Evolutionary conservation across 2,888 invertebrate species (phyloP).

Genomic region (Phorcus lineatus): DNA sequence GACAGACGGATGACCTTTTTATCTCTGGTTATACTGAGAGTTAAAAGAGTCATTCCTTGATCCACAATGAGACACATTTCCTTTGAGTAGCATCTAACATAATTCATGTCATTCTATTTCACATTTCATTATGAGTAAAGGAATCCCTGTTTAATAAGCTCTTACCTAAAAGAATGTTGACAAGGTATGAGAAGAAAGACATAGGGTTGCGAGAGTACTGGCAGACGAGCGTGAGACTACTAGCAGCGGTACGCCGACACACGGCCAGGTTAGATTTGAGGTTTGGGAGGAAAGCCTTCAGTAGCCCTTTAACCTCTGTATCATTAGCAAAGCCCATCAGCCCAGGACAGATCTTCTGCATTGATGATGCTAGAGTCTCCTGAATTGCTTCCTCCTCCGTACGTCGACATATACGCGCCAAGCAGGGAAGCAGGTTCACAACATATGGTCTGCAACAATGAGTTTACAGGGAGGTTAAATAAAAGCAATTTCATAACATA

Average conservation of each 20-base stretch:
- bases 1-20: too few species aligned
- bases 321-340: slow-evolving; percentile 84
- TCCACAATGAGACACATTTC: too few species aligned
- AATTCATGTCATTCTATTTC: too few species aligned
- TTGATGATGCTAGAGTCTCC: slow-evolving; percentile 81
- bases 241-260: slow-evolving; percentile 87
- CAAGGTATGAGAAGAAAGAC: slow-evolving; percentile 82
- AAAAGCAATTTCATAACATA: too few species aligned
- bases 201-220: slow-evolving; percentile 85
- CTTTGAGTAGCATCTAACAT: too few species aligned
- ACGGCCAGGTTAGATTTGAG: slow-evolving; percentile 83
- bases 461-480: too few species aligned
- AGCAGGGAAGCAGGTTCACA: slow-evolving; percentile 84
- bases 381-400: slow-evolving; percentile 85
- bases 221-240: slow-evolving; percentile 87
- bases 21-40: too few species aligned
- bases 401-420: slow-evolving; percentile 83
- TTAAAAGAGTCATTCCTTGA: too few species aligned
- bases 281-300: slow-evolving; percentile 83
- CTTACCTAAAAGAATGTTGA: slow-evolving; percentile 80
- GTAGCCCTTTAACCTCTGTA: slow-evolving; percentile 82
- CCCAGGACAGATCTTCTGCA: slow-evolving; percentile 82
- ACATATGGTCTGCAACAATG: slow-evolving; percentile 81
- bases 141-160: background rate
- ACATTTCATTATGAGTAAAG: too few species aligned